Evolutionary conservation across 2,113 vertebrate species (phyloP).

Genomic region (Prunella fulvescens): DNA sequence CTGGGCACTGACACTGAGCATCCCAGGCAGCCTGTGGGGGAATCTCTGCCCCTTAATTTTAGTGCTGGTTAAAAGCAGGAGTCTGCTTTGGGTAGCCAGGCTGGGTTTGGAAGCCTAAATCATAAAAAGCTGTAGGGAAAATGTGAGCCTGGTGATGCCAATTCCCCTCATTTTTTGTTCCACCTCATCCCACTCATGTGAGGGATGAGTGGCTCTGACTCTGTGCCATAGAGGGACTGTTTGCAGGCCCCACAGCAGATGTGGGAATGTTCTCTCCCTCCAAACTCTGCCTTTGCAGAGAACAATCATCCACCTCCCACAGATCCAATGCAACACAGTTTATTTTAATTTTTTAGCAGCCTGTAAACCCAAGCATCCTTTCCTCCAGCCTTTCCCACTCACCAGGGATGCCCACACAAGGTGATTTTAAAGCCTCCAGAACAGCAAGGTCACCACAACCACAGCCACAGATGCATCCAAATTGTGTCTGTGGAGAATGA

Average conservation of each 20-base stretch:
- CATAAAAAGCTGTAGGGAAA: background rate
- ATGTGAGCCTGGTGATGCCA: background rate
- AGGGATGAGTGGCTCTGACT: background rate
- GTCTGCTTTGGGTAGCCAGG: background rate
- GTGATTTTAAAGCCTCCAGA: background rate
- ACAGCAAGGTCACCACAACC: background rate
- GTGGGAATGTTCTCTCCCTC: background rate
- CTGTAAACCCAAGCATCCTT: background rate
- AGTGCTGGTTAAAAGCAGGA: background rate
- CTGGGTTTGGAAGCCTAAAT: background rate
- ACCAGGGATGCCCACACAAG: accelerated
- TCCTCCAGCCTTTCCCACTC: background rate
- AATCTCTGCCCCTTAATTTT: background rate
- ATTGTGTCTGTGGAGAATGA: background rate
- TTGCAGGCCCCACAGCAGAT: background rate
- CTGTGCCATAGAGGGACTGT: background rate
- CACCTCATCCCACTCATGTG: background rate
- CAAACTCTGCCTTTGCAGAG: background rate
- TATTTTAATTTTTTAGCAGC: background rate
- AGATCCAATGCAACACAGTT: background rate
- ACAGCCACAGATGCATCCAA: background rate
- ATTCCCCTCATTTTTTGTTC: background rate
- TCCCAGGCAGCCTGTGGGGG: background rate
- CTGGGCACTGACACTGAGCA: background rate
- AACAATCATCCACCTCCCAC: background rate